Conservation (phyloP, 2,113 vertebrate species). For the Murina feae region DNA sequence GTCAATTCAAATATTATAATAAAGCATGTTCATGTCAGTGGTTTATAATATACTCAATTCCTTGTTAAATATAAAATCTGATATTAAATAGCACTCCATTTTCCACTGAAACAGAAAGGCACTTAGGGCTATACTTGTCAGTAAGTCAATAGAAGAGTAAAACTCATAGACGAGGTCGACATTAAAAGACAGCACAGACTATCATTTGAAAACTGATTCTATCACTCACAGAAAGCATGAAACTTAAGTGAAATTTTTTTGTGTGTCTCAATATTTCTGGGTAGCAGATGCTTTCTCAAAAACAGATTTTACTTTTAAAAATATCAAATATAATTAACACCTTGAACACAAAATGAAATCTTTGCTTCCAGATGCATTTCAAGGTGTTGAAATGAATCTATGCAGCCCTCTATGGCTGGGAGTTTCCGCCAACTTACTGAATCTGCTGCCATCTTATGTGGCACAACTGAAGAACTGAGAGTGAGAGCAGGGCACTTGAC, state of each 20-base stretch:
- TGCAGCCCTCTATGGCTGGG: not conserved
- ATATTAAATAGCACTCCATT: not conserved
- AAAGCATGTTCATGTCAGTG: not conserved
- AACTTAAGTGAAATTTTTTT: constrained; percentile 53
- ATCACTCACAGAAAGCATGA: constrained; percentile 33
- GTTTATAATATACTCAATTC: constrained; percentile 15
- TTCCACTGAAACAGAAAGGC: constrained; percentile 8
- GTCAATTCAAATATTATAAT: constrained; percentile 17
- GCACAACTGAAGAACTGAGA: not conserved
- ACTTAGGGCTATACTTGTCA: not conserved
- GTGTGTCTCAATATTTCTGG: constrained; percentile 68
- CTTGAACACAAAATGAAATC: constrained; percentile 68
- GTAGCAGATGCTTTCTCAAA: constrained; percentile 73
- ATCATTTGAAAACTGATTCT: constrained; percentile 47
- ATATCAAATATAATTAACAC: constrained; percentile 75
- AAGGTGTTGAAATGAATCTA: constrained; percentile 68
- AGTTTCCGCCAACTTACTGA: not conserved
- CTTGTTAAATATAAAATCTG: constrained; percentile 1
- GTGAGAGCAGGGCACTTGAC: not conserved
- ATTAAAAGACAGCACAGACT: constrained; percentile 7
- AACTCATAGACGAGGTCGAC: not conserved
- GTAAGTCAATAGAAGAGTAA: not conserved
- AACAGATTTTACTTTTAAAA: constrained; percentile 76
- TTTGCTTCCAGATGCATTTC: constrained; percentile 74
- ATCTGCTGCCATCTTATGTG: not conserved